Evolutionary conservation across 2,888 invertebrate species (phyloP).

Genomic region (Drosophila monieri): DNA sequence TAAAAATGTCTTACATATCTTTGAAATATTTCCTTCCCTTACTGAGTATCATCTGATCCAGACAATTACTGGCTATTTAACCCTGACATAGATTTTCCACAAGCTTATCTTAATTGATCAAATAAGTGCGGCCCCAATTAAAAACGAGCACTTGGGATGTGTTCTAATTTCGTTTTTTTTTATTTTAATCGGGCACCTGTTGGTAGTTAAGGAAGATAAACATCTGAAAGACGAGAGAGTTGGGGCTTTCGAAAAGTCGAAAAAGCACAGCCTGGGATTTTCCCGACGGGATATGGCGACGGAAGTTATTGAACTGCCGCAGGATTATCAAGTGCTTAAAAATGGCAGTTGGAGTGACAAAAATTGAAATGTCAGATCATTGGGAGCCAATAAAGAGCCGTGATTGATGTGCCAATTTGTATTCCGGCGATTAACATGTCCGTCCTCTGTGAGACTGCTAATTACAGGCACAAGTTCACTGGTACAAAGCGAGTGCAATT

Average conservation of each 20-base stretch:
- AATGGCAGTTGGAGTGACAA: constrained; percentile 24
- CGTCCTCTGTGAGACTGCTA: constrained; percentile 19
- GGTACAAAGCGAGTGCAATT: constrained; percentile 66
- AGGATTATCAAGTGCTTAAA: constrained; percentile 36
- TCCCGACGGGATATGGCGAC: constrained; percentile 23
- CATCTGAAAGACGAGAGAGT: neutral
- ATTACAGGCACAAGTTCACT: constrained; percentile 66
- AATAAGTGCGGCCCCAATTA: constrained; percentile 20
- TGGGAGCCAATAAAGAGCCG: constrained; percentile 42
- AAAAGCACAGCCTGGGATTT: constrained; percentile 22
- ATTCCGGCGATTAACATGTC: constrained; percentile 38
- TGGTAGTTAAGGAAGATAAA: constrained; percentile 17
- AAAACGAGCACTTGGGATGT: constrained; percentile 27
- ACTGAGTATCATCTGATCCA: neutral
- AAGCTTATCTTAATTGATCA: constrained; percentile 37
- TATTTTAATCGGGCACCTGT: constrained; percentile 18
- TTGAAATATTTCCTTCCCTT: neutral
- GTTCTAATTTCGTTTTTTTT: constrained; percentile 39
- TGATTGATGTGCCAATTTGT: constrained; percentile 66
- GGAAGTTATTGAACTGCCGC: constrained; percentile 47
- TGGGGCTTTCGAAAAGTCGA: neutral
- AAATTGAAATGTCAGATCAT: constrained; percentile 56
- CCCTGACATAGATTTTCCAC: constrained; percentile 22
- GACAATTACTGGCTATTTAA: neutral
- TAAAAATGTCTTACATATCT: too few relatives aligned